Evolutionary conservation across 2,888 invertebrate species (phyloP).

Genomic region (Leucania comma): DNA sequence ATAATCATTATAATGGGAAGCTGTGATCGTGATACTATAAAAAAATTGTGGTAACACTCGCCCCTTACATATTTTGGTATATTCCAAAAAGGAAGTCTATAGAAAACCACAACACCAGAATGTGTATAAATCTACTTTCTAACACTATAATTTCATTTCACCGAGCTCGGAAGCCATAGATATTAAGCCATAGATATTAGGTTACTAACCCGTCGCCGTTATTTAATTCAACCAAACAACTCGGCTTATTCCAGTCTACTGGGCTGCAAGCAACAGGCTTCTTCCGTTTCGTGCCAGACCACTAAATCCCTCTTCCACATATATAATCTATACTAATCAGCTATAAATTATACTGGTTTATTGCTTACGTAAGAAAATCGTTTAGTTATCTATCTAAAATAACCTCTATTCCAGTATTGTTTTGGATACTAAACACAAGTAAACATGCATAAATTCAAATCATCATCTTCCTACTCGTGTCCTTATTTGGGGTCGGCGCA

Average conservation of each 20-base stretch:
- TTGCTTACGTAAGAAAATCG: constrained; percentile 11
- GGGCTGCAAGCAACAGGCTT: constrained; percentile 12
- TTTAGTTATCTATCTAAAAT: constrained; percentile 13
- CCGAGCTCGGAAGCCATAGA: constrained; percentile 26
- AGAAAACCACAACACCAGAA: background rate
- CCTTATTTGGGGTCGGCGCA: no score
- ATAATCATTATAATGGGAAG: background rate
- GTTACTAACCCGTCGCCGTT: background rate
- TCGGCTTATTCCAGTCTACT: constrained; percentile 32
- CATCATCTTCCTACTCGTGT: no score
- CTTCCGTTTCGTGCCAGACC: background rate
- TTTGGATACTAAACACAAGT: constrained; percentile 26
- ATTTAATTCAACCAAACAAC: background rate
- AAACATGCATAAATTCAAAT: constrained; percentile 30
- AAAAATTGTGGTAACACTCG: background rate
- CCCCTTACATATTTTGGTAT: background rate
- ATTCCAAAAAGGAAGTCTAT: background rate
- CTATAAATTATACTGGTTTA: constrained; percentile 20
- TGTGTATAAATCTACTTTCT: background rate
- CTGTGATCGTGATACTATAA: background rate
- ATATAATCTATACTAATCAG: constrained; percentile 17
- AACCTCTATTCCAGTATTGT: constrained; percentile 6
- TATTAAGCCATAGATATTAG: constrained; percentile 26
- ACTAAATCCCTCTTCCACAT: background rate
- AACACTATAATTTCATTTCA: background rate